Evolutionary conservation across 2,888 invertebrate genomes (phyloP).

Genomic region (Minunthozetes semirufus): DNA sequence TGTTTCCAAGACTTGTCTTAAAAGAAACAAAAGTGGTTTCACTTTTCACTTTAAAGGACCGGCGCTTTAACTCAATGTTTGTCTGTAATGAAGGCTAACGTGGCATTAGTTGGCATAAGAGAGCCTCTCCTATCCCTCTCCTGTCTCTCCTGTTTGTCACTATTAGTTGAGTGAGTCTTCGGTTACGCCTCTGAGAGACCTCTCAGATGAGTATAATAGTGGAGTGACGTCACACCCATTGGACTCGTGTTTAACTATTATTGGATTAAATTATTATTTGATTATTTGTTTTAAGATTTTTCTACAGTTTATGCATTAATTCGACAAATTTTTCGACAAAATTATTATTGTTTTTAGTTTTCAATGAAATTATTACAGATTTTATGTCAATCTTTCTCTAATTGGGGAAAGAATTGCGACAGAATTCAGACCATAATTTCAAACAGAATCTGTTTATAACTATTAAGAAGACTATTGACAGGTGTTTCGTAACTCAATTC

Average conservation of each 20-base stretch:
- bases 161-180: too few species aligned
- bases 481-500: too few species aligned
- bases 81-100: constrained; percentile 25
- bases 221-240: background rate
- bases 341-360: background rate
- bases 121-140: background rate
- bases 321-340: background rate
- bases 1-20: background rate
- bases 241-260: constrained; percentile 22
- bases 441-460: too few species aligned
- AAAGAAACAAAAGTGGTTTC: background rate
- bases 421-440: too few species aligned
- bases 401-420: too few species aligned
- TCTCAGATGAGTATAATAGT: background rate
- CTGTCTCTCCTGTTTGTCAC: too few species aligned
- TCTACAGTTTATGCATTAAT: background rate
- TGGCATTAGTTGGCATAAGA: constrained; percentile 26
- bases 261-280: constrained; percentile 15
- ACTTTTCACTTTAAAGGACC: constrained; percentile 9
- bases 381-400: too few species aligned
- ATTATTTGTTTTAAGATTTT: constrained; percentile 4
- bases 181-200: background rate
- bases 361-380: background rate
- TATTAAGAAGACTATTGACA: too few species aligned
- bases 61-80: constrained; percentile 22